Percentiles rank a stretch among this genome's conserved stretches.
These are phyloP conservation scores for Pammene aurita DNA, from an alignment of 2,888 invertebrate genomes.

Conservation along the genomic window DNA sequence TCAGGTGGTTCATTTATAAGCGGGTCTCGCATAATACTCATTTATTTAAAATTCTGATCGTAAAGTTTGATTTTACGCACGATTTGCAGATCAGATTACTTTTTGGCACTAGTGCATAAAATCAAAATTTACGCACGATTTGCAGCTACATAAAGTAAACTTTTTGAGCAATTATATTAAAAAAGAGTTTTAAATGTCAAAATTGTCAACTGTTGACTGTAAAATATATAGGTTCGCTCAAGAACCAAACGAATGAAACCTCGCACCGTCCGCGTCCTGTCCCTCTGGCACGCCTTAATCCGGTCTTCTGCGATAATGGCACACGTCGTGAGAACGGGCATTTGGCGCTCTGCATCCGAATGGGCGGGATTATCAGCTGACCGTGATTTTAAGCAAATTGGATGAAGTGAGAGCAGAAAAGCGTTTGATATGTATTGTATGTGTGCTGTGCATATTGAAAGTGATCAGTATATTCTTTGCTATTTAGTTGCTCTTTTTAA, in stretches of 20 bases:
- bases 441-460: neutral
- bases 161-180: too few relatives aligned
- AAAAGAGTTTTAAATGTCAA: too few relatives aligned
- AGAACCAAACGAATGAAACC: neutral
- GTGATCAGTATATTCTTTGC: neutral
- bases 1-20: too few relatives aligned
- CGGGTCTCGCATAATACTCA: too few relatives aligned
- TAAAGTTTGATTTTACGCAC: too few relatives aligned
- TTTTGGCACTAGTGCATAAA: too few relatives aligned
- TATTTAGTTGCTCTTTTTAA: too few relatives aligned
- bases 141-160: too few relatives aligned
- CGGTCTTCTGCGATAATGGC: conserved; percentile 1
- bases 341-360: conserved; percentile 14
- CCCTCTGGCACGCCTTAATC: conserved; percentile 14
- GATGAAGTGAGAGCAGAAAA: neutral
- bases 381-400: conserved; percentile 34
- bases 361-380: conserved; percentile 24
- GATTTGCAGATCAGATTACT: too few relatives aligned
- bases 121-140: too few relatives aligned
- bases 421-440: neutral
- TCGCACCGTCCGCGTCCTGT: neutral
- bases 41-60: too few relatives aligned
- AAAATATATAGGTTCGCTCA: neutral
- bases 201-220: too few relatives aligned
- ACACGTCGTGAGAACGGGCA: conserved; percentile 21